phyloP scores from a whole-genome alignment of 2,888 invertebrate genomes.

The Empis livida region DNA sequence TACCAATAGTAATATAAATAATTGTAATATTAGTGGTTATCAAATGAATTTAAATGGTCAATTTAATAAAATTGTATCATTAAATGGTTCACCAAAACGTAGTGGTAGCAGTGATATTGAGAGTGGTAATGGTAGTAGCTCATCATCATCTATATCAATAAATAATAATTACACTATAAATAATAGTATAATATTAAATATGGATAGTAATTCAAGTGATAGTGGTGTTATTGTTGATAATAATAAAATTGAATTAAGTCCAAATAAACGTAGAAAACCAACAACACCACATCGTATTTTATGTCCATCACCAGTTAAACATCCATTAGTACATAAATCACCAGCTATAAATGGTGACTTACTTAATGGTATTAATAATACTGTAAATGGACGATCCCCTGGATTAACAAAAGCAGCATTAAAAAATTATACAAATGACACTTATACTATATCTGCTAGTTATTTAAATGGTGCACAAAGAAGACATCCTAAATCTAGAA shows the following conservation, averaged over 20 bases:
- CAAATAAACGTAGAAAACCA: conserved; percentile 27
- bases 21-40: conserved; percentile 6
- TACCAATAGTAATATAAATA: conserved; percentile 1
- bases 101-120: conserved; percentile 1
- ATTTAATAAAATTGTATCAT: conserved; percentile 30
- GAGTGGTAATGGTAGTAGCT: conserved; percentile 4
- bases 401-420: conserved; percentile 7
- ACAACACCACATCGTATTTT: conserved; percentile 49
- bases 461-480: conserved; percentile 14
- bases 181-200: conserved; percentile 18
- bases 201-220: conserved; percentile 35
- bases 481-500: conserved; percentile 17
- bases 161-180: background rate
- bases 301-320: conserved; percentile 32
- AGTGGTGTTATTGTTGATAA: conserved; percentile 32
- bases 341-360: background rate
- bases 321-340: conserved; percentile 13
- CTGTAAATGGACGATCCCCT: conserved; percentile 1
- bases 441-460: conserved; percentile 8
- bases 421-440: conserved; percentile 9
- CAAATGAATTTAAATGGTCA: conserved; percentile 25
- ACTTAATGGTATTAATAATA: background rate
- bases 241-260: conserved; percentile 11
- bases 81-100: conserved; percentile 20
- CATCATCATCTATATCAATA: conserved; percentile 1